phyloP scores from a whole-genome alignment of 2,113 vertebrate species.

The Amblyopsis rosae region DNA sequence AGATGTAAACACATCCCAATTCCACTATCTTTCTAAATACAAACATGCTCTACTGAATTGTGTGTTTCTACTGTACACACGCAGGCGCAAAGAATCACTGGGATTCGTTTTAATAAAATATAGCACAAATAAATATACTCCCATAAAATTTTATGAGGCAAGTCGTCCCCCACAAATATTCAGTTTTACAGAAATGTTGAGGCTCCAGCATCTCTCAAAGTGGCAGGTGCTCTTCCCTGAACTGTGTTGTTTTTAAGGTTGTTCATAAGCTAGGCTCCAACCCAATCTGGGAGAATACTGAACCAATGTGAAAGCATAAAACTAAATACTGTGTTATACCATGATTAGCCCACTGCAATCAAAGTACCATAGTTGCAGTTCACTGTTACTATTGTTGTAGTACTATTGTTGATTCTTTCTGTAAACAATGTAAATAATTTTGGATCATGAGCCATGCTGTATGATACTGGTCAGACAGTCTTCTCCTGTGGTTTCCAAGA shows the following conservation, averaged over 20 bases:
- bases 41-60: slow-evolving; percentile 5
- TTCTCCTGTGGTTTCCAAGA: slow-evolving; percentile 28
- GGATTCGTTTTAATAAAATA: slow-evolving; percentile 73
- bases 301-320: slow-evolving; percentile 64
- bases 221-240: slow-evolving; percentile 70
- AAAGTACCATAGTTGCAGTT: too few species aligned
- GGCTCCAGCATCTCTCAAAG: slow-evolving; percentile 54
- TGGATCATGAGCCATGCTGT: background rate
- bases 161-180: slow-evolving; percentile 68
- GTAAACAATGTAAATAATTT: too few species aligned
- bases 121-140: slow-evolving; percentile 64
- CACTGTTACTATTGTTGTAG: too few species aligned
- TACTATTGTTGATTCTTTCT: too few species aligned
- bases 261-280: slow-evolving; percentile 34
- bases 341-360: background rate
- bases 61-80: slow-evolving; percentile 36
- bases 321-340: slow-evolving; percentile 30
- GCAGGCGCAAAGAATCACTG: slow-evolving; percentile 22
- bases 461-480: slow-evolving; percentile 13
- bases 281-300: slow-evolving; percentile 40
- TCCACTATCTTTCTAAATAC: too few species aligned
- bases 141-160: slow-evolving; percentile 69
- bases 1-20: too few species aligned
- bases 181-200: slow-evolving; percentile 57
- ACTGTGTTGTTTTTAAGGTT: slow-evolving; percentile 62